phyloP scores from a whole-genome alignment of 2,797 vertebrate genomes.

The Leptoclinus maculatus region DNA sequence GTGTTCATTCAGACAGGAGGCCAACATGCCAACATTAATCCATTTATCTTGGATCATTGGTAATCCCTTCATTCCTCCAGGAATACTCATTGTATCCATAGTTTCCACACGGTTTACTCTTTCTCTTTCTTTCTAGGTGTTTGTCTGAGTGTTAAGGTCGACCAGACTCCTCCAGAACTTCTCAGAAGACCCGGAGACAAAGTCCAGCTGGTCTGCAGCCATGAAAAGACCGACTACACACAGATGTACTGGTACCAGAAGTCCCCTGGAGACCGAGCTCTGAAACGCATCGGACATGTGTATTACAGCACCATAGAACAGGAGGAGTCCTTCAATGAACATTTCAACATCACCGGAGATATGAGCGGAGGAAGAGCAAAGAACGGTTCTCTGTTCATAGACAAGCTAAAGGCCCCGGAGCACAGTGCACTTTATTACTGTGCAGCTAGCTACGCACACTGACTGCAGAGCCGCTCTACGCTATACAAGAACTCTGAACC shows the following conservation, averaged over 20 bases:
- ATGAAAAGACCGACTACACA: conserved; percentile 40
- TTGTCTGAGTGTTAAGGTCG: conserved; percentile 23
- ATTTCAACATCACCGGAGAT: conserved; percentile 48
- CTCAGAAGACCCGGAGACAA: conserved; percentile 32
- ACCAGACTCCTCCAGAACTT: conserved; percentile 31
- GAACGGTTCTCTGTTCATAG: conserved; percentile 52
- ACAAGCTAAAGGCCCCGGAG: conserved; percentile 15
- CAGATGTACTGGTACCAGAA: conserved; percentile 73
- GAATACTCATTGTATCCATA: neutral
- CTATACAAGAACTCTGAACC: conserved; percentile 45
- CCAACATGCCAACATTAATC: conserved; percentile 32
- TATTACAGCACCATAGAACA: neutral
- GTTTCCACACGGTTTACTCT: neutral
- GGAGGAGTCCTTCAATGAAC: neutral
- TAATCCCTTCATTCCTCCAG: neutral
- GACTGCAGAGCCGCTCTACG: neutral
- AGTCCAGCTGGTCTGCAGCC: conserved; percentile 63
- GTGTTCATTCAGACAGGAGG: neutral
- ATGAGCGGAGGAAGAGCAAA: conserved; percentile 36
- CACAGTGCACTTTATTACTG: conserved; percentile 69
- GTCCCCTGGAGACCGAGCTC: conserved; percentile 27
- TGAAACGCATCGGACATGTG: conserved; percentile 60
- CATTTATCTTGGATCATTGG: conserved; percentile 21
- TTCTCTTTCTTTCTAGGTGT: conserved; percentile 12
- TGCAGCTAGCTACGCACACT: conserved; percentile 62